Conservation (phyloP, 1,140 invertebrate genomes). For the Drosophila saltans region DNA sequence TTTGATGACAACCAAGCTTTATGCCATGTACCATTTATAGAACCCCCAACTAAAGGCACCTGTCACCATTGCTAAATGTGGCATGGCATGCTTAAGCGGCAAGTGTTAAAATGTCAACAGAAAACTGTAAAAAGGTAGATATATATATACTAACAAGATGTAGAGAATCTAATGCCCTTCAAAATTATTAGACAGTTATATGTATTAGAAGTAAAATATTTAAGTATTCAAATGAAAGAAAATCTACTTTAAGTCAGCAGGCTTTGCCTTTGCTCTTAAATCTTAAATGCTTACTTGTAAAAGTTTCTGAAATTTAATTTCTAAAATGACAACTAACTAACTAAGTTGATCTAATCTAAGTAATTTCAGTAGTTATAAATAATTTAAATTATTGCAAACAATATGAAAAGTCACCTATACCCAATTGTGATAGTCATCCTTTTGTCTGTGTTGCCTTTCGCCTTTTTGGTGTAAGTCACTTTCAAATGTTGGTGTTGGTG, state of each 20-base stretch:
- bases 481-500: constrained; percentile 50
- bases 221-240: no score
- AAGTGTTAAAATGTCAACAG: constrained; percentile 77
- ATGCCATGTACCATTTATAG: constrained; percentile 56
- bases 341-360: not conserved
- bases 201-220: no score
- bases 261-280: no score
- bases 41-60: constrained; percentile 75
- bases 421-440: constrained; percentile 30
- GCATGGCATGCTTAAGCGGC: constrained; percentile 73
- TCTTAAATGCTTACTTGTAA: not conserved
- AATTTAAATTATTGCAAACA: constrained; percentile 23
- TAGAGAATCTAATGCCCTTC: constrained; percentile 36
- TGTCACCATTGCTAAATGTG: constrained; percentile 77
- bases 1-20: constrained; percentile 79
- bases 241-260: no score
- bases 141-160: not conserved
- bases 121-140: constrained; percentile 23
- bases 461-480: constrained; percentile 44
- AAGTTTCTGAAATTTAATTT: not conserved
- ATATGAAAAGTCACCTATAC: constrained; percentile 44
- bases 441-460: constrained; percentile 11
- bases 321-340: not conserved
- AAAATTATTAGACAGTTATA: constrained; percentile 6
- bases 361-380: not conserved